Conservation (phyloP, 2,888 invertebrate species). For the Galerucella nymphaeae region DNA sequence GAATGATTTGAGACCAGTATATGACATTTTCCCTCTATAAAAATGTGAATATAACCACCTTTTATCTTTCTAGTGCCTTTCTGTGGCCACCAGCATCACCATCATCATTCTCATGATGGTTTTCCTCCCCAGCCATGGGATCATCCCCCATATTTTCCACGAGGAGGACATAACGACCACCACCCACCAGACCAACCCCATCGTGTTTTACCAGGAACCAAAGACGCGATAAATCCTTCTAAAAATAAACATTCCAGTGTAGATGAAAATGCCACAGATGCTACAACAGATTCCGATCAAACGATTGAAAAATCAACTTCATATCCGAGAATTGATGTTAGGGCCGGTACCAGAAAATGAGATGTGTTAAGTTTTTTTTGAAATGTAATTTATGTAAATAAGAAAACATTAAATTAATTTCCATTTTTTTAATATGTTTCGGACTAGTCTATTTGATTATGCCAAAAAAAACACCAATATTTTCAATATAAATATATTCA, state of each 20-base stretch:
- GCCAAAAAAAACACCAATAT: no score
- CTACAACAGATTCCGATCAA: not conserved
- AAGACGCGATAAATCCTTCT: not conserved
- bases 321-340: slow-evolving; percentile 31
- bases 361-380: not conserved
- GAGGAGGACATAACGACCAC: not conserved
- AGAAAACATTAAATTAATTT: not conserved
- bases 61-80: no score
- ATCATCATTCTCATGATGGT: not conserved
- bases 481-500: not conserved
- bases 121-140: not conserved
- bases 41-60: no score
- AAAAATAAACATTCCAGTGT: not conserved
- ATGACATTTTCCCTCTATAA: no score
- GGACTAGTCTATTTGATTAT: no score
- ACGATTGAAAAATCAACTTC: slow-evolving; percentile 10
- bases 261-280: not conserved
- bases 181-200: not conserved
- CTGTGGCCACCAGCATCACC: no score
- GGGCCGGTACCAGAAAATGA: slow-evolving; percentile 9
- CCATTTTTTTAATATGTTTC: no score
- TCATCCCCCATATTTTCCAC: not conserved
- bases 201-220: not conserved
- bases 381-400: not conserved
- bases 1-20: no score